Conservation (phyloP, 2,888 invertebrate genomes). For the Oscheius sp. region DNA sequence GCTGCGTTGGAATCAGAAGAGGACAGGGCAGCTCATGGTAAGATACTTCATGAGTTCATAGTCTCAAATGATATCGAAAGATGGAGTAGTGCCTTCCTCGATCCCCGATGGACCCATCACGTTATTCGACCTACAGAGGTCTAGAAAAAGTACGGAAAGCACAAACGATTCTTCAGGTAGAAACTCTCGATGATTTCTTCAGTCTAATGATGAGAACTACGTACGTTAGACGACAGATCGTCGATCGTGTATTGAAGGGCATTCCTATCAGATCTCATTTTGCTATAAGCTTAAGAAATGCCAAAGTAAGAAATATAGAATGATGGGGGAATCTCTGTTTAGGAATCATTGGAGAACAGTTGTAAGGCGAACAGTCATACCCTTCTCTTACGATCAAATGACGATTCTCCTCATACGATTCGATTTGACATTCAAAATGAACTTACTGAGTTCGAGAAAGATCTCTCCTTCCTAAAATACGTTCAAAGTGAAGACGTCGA, state of each 20-base stretch:
- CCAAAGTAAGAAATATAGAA: constrained; percentile 39
- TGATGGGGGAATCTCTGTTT: neutral
- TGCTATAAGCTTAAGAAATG: constrained; percentile 66
- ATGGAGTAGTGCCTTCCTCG: constrained; percentile 63
- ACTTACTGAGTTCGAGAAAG: constrained; percentile 65
- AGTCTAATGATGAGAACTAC: constrained; percentile 69
- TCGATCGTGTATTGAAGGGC: constrained; percentile 69
- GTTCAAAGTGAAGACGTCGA: constrained; percentile 68
- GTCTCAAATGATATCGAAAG: constrained; percentile 69
- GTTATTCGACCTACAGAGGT: constrained; percentile 60
- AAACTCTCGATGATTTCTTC: constrained; percentile 68
- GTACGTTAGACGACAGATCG: constrained; percentile 68
- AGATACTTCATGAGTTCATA: constrained; percentile 65
- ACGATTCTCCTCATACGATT: constrained; percentile 44
- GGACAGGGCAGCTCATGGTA: constrained; percentile 56
- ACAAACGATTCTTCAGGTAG: constrained; percentile 34
- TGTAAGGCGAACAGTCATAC: constrained; percentile 56
- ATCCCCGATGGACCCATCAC: constrained; percentile 69
- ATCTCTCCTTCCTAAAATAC: constrained; percentile 67
- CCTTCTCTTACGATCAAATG: constrained; percentile 36
- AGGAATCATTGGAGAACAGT: constrained; percentile 59
- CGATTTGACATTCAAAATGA: constrained; percentile 65
- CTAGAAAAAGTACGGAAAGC: neutral
- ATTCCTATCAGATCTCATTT: constrained; percentile 69
- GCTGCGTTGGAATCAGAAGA: constrained; percentile 62